A percentile compares a stretch with the other conserved stretches of the same genome.
Evolutionary conservation across 2,888 invertebrate species (phyloP).

Genomic region (Hirtodrosophila confusa): DNA sequence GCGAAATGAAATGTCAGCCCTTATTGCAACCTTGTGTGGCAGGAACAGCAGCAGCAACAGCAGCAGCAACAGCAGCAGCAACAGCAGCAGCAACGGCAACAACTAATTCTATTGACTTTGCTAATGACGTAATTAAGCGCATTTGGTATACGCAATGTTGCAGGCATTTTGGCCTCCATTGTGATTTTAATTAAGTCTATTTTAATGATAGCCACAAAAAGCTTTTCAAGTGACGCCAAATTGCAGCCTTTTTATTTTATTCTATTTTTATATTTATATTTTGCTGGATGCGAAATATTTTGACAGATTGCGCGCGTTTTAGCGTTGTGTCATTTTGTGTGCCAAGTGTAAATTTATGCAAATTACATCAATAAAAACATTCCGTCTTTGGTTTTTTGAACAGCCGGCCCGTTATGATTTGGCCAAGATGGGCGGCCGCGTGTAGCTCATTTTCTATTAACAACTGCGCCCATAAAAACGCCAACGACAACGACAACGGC

Average conservation of each 20-base stretch:
- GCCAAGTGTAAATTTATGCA: conserved; percentile 80
- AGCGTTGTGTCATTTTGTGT: conserved; percentile 20
- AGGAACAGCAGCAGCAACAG: conserved; percentile 12
- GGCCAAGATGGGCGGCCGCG: conserved; percentile 71
- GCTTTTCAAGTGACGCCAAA: conserved; percentile 35
- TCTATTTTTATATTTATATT: conserved; percentile 8
- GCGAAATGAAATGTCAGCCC: conserved; percentile 60
- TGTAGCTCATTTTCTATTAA: conserved; percentile 79
- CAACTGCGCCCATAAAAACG: conserved; percentile 78
- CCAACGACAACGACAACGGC: conserved; percentile 41
- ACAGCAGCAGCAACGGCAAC: conserved; percentile 22
- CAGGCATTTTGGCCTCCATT: conserved; percentile 31
- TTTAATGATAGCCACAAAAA: conserved; percentile 61
- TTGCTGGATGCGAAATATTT: conserved; percentile 37
- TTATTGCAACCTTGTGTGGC: conserved; percentile 42
- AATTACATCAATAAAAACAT: conserved; percentile 81
- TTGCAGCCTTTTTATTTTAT: conserved; percentile 15
- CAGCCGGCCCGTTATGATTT: conserved; percentile 67
- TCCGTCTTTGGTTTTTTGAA: conserved; percentile 64
- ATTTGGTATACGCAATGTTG: conserved; percentile 57
- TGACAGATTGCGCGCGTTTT: conserved; percentile 47
- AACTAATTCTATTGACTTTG: conserved; percentile 81
- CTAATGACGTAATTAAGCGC: conserved; percentile 82
- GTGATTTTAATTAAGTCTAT: conserved; percentile 71
- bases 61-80: conserved; percentile 15